Conservation (phyloP, 2,113 vertebrate genomes). For the Tetrao urogallus region DNA sequence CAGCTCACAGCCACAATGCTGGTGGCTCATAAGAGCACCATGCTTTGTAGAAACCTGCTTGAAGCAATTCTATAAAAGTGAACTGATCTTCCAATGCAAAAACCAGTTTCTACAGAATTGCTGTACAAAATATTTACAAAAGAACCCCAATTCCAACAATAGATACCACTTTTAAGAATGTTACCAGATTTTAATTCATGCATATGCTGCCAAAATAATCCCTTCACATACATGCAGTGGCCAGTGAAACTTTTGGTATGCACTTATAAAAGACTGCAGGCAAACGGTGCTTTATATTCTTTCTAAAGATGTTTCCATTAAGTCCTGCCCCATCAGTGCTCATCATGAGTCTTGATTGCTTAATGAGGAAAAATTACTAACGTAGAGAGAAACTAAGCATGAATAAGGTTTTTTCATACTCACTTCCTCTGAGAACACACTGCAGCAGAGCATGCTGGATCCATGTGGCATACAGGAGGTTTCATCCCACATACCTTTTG, state of each 20-base stretch:
- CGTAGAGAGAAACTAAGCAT: slow-evolving; percentile 12
- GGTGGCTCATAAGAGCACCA: slow-evolving; percentile 39
- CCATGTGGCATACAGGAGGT: neutral
- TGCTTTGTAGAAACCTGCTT: slow-evolving; percentile 37
- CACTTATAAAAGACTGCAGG: neutral
- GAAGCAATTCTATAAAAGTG: slow-evolving; percentile 32
- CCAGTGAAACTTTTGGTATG: slow-evolving; percentile 16
- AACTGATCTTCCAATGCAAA: slow-evolving; percentile 32
- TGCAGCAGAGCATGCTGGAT: neutral
- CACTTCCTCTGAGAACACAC: neutral
- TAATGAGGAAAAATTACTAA: slow-evolving; percentile 40
- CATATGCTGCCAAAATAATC: slow-evolving; percentile 10
- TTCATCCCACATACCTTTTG: neutral
- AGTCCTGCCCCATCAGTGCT: neutral
- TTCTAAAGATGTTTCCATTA: neutral
- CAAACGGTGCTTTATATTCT: neutral
- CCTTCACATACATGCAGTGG: neutral
- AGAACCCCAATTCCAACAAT: slow-evolving; percentile 47
- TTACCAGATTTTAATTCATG: slow-evolving; percentile 38
- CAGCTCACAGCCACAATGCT: neutral
- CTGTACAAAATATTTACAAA: neutral
- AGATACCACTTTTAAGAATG: slow-evolving; percentile 38
- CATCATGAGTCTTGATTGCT: neutral
- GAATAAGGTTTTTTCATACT: neutral
- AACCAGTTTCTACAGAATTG: slow-evolving; percentile 50